These are phyloP conservation scores for Leptatherina wallacei DNA, from an alignment of 2,797 vertebrate genomes.

Conservation along the genomic window DNA sequence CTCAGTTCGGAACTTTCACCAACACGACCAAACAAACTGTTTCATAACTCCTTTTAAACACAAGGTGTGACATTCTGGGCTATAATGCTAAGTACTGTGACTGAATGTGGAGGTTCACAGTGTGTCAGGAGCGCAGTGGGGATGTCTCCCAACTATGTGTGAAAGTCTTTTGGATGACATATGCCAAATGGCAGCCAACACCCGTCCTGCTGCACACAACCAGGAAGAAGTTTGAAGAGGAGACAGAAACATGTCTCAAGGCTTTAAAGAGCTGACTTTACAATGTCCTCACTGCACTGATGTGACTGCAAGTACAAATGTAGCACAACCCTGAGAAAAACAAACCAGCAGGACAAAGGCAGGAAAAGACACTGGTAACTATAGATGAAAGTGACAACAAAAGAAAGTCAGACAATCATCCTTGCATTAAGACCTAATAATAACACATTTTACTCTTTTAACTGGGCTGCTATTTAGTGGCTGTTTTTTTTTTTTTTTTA, in stretches of 20 bases:
- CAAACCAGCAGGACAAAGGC: slow-evolving; percentile 54
- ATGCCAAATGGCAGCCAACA: slow-evolving; percentile 76
- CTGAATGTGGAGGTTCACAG: slow-evolving; percentile 42
- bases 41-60: slow-evolving; percentile 40
- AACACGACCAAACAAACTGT: slow-evolving; percentile 17
- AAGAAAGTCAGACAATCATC: background rate
- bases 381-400: slow-evolving; percentile 29
- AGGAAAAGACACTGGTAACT: slow-evolving; percentile 46
- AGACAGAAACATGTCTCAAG: slow-evolving; percentile 45
- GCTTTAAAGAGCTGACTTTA: slow-evolving; percentile 55
- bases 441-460: background rate
- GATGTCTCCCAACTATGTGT: slow-evolving; percentile 68
- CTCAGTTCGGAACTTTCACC: slow-evolving; percentile 13
- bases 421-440: slow-evolving; percentile 15
- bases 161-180: slow-evolving; percentile 73
- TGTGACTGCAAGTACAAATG: slow-evolving; percentile 51
- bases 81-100: slow-evolving; percentile 43
- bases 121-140: slow-evolving; percentile 45
- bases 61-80: slow-evolving; percentile 57
- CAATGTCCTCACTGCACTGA: slow-evolving; percentile 45
- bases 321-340: slow-evolving; percentile 61
- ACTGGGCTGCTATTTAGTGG: background rate
- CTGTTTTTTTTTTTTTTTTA: background rate
- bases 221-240: slow-evolving; percentile 24
- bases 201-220: slow-evolving; percentile 51